These are phyloP conservation scores for Lasioglossum calceatum DNA, from an alignment of 2,888 invertebrate genomes.

Conservation along the genomic window DNA sequence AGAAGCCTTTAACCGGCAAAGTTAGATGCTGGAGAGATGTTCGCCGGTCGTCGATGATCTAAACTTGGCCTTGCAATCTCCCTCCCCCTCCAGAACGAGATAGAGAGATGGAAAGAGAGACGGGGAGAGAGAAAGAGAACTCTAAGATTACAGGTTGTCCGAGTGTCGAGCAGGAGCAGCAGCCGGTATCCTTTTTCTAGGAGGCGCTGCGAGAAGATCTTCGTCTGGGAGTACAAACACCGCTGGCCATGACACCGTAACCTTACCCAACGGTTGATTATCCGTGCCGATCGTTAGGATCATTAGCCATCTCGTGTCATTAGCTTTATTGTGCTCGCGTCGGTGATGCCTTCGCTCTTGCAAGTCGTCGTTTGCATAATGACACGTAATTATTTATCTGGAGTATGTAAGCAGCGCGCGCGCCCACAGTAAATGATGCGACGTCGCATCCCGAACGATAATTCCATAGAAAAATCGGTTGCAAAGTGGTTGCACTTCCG, in stretches of 20 bases:
- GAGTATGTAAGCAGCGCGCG: conserved; percentile 66
- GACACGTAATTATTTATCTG: conserved; percentile 77
- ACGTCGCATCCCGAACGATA: conserved; percentile 6
- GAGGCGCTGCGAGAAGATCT: conserved; percentile 47
- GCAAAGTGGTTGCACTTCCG: background rate
- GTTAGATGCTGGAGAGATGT: conserved; percentile 29
- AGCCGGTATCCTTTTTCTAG: conserved; percentile 59
- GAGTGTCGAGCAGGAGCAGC: conserved; percentile 52
- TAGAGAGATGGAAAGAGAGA: background rate
- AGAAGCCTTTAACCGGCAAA: conserved; percentile 24
- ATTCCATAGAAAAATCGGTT: background rate
- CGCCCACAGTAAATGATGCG: background rate
- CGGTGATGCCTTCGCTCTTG: conserved; percentile 63
- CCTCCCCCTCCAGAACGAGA: conserved; percentile 17
- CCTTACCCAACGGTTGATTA: conserved; percentile 78
- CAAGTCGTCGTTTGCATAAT: conserved; percentile 74
- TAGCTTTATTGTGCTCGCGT: conserved; percentile 70
- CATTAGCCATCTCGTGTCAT: conserved; percentile 73
- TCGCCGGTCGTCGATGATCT: conserved; percentile 77
- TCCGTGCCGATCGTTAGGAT: conserved; percentile 69
- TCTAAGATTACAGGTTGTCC: conserved; percentile 68
- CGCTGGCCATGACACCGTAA: conserved; percentile 81
- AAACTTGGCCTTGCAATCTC: conserved; percentile 81
- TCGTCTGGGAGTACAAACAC: conserved; percentile 75
- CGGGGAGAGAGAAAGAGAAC: conserved; percentile 58